Base-by-base conservation (phyloP, 2,888 invertebrate species). In the Agrochola circellaris region DNA sequence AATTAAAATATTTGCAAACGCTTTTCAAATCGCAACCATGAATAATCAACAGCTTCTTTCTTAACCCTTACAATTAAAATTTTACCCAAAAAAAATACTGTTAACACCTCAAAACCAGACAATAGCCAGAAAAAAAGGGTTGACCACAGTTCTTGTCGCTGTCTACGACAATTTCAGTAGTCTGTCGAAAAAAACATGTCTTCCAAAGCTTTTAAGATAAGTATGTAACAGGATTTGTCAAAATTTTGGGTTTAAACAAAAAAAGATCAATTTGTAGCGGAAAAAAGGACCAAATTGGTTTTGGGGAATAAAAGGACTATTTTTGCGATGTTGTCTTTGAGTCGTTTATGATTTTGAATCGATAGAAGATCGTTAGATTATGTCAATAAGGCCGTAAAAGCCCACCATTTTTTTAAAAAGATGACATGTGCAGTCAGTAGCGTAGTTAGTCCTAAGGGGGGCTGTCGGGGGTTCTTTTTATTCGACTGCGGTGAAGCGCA, bases 191-290 rank as follows among this genome's bases (percentile, higher is more conserved):
- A 77, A 73, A 73, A 65, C 11, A 38, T 73, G 78, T 58, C 64
- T 26, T 17, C 5, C 23, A 60, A 73, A 23, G 78, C 78, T 78
- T 73, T 78, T 78, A 73, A 66, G 78, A 73, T 78, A 73, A 65
- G 20, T 7, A 17, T 8, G 5, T 72, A 72, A 78, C 58, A 17
- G 51, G 77, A 78, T 72, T 77, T 78, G 77, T 72, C 78, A 65
- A 65, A 45, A 42, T 65, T 64, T 42, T 58, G 71, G 51, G 56
- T 56, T 71, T 78, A 65, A 4, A 73, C 42, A 73, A 78, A 78
- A 78, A 78, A 58, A 3, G 13, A 72, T 42, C 30, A 23, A 78
- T 78, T 26, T 34, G 71, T 30, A 17, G 13, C 0, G 3, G 15
- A 26, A 64, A 72, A 56, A 62, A 58, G 56, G 11, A 42, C 9